Evolutionary conservation across 2,113 vertebrate species (phyloP), one percentile per base, ranked within the genome.

Genomic region (Peucedramus taeniatus): DNA sequence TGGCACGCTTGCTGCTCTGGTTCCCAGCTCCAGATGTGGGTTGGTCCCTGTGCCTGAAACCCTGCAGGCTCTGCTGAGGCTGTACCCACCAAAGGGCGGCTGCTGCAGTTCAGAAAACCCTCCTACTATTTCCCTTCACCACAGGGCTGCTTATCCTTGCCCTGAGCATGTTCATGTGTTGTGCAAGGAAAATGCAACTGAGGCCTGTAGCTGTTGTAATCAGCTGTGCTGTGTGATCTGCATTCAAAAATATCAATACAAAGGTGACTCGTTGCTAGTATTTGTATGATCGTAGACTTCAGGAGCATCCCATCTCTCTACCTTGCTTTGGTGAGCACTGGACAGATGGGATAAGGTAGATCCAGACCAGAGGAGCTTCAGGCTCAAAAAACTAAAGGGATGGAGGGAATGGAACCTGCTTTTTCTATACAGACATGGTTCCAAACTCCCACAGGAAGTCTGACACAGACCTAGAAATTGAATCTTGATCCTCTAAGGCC

Each of bases 401-500:
- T 39, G 19, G 5, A 17, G 8, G 24, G 26, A 77, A 53, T 1
- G 5, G 39, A 28, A 50, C 5, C 16, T 63, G 26, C 12, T 74
- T 94, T 91, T 92, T 30, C 54, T 91, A 7, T 42, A 56, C 17
- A 76, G 63, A 37, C 33, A 3, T 47, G 24, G 11, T 44, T 94
- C 26, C n/a, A 49, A 71, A 71, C 65, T 91, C 61, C n/a, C 56
- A 24, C 19, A 44, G 69, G 71, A 95, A 95, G 70, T 54, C 78
- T 91, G 82, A 80, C 75, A 22, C 74, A 93, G 57, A 76, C 47
- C 45, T 91, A 42, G 71, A 72, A 87, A 76, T 42, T 87, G 49
- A 89, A 84, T 91, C 42, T 54, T 79, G 35, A 69, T 95, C 35
- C 35, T 79, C 33, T 69, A 74, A 85, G 65, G 31, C 74, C 74